Percentiles rank a stretch among this genome's conserved stretches.
Conservation (phyloP, 2,888 invertebrate species). For the Athalia rosae region DNA sequence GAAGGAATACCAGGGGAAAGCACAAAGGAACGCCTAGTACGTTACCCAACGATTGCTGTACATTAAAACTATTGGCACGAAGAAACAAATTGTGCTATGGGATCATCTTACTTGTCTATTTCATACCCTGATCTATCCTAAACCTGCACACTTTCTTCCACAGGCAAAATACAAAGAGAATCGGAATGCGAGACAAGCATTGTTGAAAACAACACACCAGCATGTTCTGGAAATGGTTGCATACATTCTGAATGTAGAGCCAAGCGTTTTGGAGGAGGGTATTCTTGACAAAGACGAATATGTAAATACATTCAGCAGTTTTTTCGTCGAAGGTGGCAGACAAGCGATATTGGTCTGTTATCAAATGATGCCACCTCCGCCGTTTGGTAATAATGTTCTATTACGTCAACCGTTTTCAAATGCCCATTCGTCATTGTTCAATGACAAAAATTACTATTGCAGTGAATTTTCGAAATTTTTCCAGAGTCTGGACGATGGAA, state of each 20-base stretch:
- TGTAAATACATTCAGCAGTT: constrained; percentile 78
- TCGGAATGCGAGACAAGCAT: constrained; percentile 73
- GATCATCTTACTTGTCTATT: neutral
- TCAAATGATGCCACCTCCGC: constrained; percentile 80
- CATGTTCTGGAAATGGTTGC: constrained; percentile 82
- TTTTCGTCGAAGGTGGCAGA: constrained; percentile 79
- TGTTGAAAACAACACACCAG: constrained; percentile 77
- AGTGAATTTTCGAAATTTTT: constrained; percentile 53
- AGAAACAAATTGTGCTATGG: neutral
- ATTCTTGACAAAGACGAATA: constrained; percentile 81
- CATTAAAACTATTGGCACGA: neutral
- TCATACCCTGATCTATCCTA: neutral
- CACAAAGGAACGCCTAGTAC: constrained; percentile 62
- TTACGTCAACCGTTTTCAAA: too few species aligned
- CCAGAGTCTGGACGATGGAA: constrained; percentile 80
- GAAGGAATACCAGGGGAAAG: constrained; percentile 58
- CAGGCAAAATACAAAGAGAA: constrained; percentile 80
- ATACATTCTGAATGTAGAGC: constrained; percentile 75
- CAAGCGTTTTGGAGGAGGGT: constrained; percentile 80
- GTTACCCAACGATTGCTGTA: constrained; percentile 37
- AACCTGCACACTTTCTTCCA: constrained; percentile 44
- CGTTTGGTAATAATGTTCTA: constrained; percentile 76
- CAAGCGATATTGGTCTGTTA: constrained; percentile 81
- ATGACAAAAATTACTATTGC: constrained; percentile 4
- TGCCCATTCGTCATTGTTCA: neutral